Evolutionary conservation across 2,888 invertebrate species (phyloP).

Genomic region (Pterostichus madidus): DNA sequence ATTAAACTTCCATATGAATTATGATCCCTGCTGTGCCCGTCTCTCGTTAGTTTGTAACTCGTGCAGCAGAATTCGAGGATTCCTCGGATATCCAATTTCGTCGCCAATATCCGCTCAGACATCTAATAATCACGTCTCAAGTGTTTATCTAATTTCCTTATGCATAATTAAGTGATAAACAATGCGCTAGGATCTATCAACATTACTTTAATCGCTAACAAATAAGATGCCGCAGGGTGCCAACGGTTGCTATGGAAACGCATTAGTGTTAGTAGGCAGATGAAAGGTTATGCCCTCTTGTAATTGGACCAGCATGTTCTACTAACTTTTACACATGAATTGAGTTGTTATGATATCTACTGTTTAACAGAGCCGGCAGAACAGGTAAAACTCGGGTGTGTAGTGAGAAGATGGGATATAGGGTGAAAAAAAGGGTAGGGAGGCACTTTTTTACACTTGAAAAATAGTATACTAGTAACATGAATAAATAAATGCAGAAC

Average conservation of each 20-base stretch:
- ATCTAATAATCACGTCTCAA: conserved; percentile 35
- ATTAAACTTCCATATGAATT: conserved; percentile 27
- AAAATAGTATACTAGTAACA: no score
- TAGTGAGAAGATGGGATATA: no score
- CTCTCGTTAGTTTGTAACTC: background rate
- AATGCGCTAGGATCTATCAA: conserved; percentile 1
- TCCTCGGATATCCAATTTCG: background rate
- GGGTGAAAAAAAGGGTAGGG: no score
- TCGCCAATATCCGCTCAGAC: conserved; percentile 14
- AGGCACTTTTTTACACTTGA: no score
- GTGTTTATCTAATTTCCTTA: conserved; percentile 35
- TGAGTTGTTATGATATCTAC: no score
- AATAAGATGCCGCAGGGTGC: background rate
- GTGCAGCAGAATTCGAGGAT: background rate
- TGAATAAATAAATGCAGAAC: no score
- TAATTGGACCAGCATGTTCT: no score
- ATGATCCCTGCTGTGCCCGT: conserved; percentile 9
- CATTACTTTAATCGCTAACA: background rate
- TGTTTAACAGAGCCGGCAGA: no score
- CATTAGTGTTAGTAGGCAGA: no score
- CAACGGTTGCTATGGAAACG: background rate
- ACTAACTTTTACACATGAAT: no score
- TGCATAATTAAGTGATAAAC: conserved; percentile 24
- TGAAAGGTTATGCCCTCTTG: background rate
- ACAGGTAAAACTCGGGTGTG: no score